Base-by-base conservation (phyloP, 2,113 vertebrate species). In the Acanthisitta chloris region DNA sequence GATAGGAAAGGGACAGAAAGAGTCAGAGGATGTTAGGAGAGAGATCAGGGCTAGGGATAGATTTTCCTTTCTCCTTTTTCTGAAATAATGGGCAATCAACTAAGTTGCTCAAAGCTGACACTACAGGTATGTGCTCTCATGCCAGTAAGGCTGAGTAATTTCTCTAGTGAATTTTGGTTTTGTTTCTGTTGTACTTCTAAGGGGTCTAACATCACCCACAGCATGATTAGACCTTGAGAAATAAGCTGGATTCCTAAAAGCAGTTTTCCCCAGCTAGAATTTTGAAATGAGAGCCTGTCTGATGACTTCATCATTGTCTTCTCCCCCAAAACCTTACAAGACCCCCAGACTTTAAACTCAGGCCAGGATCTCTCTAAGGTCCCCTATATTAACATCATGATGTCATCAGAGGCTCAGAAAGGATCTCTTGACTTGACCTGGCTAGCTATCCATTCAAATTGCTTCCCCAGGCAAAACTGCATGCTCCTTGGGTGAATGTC, bases 251-350 rank as follows among this genome's bases (percentile, higher is more conserved):
- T 52, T 34, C 54, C 43, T 72, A 77, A 82, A 58, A 71, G 14
- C 4, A 58, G 20, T 66, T 92, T 96, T 82, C 54, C 28, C 65
- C 17, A 79, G 40, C 20, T 77, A 19, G 52, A 81, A 70, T 29
- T 69, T 33, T 88, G 26, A 82, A 94, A 65, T 19, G 25, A 66
- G 64, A 67, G 3, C 19, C 91, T 67, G 33, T 88, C 65, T 74
- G 74, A 72, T 91, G 73, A 92, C n/a, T 92, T 94, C 91, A 92
- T 88, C 38, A 8, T 67, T 55, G 9, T 86, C n/a, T 86, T 88
- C 40, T 89, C 8, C 43, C 31, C 28, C 17, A 61, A 90, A 92
- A 69, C 59, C 69, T 86, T 76, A 36, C 42, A 57, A 96, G 74
- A 73, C 40, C n/a, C 16, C 49, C 52, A 92, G 73, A 77, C 66